Base-by-base conservation (phyloP, 2,113 vertebrate genomes). In the Tychaedon coryphoeus region DNA sequence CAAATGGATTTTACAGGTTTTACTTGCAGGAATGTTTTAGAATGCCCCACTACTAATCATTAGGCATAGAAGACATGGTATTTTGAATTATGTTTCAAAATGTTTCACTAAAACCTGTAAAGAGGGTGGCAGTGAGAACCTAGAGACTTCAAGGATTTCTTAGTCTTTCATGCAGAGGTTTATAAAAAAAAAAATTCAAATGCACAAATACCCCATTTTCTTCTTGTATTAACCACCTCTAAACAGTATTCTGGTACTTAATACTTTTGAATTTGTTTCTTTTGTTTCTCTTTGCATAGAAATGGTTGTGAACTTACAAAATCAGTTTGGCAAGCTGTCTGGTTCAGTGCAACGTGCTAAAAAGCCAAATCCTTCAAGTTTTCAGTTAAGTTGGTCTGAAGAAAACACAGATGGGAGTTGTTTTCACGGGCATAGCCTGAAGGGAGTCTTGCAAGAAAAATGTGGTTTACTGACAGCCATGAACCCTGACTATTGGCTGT, bases 401-500 rank as follows among this genome's bases (percentile, higher is more conserved):
- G 97, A 96, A 92, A 97, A 92, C 53, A 33, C 95, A 1, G 97
- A 98, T 50, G 97, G 95, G 65, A 97, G 92, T 71, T 98, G 98
- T 94, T 98, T 99, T 96, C 98, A 98, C 19, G 93, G 97, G 29
- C 96, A 98, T 57, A 98, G 89, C 60, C 98, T 99, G 85, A 96
- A 95, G 78, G 96, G 86, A n/a, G 26, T 98, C 61, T n/a, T 98
- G 90, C 85, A 92, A 88, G 92, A 94, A 84, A 97, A 94, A 61
- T 28, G 62, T 48, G 96, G 94, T n/a, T 34, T 86, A 7, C 80
- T 95, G 56, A 81, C 34, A 7, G 91, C 96, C 43, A 40, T 69
- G 36, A 99, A 98, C 85, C 18, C 89, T n/a, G 75, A 96, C 1
- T 99, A 99, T 88, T 99, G 99, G 99, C 98, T 99, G 50, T 97